phyloP scores from a whole-genome alignment of 1,140 invertebrate genomes.

The Aethina tumida region DNA sequence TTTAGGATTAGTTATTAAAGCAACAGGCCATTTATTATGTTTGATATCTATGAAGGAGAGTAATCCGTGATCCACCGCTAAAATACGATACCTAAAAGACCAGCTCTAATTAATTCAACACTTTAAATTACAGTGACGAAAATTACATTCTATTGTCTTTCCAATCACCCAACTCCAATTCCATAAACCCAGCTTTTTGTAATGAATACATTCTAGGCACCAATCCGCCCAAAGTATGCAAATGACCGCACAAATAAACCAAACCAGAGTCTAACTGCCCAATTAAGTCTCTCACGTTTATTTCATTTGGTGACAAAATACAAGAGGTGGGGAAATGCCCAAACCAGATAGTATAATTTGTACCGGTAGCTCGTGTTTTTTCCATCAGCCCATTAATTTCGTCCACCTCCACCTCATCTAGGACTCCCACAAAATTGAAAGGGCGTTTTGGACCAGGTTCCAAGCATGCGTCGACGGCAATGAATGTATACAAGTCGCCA shows the following conservation, averaged over 20 bases:
- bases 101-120: too few species aligned
- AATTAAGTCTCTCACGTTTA: slow-evolving; percentile 47
- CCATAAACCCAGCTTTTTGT: slow-evolving; percentile 73
- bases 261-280: slow-evolving; percentile 41
- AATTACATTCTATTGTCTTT: slow-evolving; percentile 80
- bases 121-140: neutral
- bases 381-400: slow-evolving; percentile 43
- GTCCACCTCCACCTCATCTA: slow-evolving; percentile 49
- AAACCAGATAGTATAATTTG: slow-evolving; percentile 69
- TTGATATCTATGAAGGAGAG: slow-evolving; percentile 80
- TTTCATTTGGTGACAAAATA: slow-evolving; percentile 54
- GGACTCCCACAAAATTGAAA: slow-evolving; percentile 84
- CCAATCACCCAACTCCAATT: slow-evolving; percentile 90
- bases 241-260: slow-evolving; percentile 87
- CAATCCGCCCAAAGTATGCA: slow-evolving; percentile 71
- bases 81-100: slow-evolving; percentile 59
- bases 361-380: slow-evolving; percentile 36
- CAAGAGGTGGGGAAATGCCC: slow-evolving; percentile 91
- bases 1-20: slow-evolving; percentile 85
- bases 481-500: slow-evolving; percentile 60
- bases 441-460: slow-evolving; percentile 73
- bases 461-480: slow-evolving; percentile 81
- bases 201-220: slow-evolving; percentile 81
- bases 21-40: slow-evolving; percentile 70
- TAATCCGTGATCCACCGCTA: slow-evolving; percentile 78